phyloP scores from a whole-genome alignment of 1,140 invertebrate genomes.

The Phymastichus coffea region DNA sequence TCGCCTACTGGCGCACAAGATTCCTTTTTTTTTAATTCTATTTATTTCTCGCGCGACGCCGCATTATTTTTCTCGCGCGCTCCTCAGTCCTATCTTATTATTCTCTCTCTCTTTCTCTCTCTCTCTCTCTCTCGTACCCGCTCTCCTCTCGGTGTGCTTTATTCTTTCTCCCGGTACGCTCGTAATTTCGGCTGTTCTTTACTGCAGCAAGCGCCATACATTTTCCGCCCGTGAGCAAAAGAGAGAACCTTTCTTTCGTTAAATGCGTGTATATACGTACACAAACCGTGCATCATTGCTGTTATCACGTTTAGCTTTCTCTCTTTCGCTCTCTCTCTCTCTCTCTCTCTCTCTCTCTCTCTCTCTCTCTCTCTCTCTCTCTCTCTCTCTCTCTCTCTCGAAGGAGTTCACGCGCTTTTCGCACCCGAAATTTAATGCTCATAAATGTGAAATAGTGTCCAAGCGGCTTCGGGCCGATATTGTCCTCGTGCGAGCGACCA shows the following conservation, averaged over 20 bases:
- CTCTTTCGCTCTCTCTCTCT: background rate
- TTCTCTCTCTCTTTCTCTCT: constrained; percentile 14
- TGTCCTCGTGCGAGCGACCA: too few relatives aligned
- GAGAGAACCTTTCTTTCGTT: too few relatives aligned
- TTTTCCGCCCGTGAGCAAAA: background rate
- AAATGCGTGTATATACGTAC: too few relatives aligned
- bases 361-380: constrained; percentile 27
- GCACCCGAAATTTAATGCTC: constrained; percentile 21
- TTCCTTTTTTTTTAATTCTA: background rate
- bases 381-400: constrained; percentile 27
- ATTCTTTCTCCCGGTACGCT: constrained; percentile 14
- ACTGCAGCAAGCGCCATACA: background rate
- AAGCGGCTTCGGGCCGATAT: constrained; percentile 21
- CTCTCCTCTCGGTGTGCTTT: too few relatives aligned
- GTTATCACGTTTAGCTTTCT: background rate
- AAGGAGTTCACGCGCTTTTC: constrained; percentile 24
- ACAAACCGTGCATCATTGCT: too few relatives aligned
- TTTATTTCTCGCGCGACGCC: constrained; percentile 29
- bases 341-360: constrained; percentile 13
- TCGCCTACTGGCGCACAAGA: background rate
- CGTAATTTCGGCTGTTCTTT: constrained; percentile 16
- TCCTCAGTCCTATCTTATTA: constrained; percentile 23
- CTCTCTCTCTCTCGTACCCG: too few relatives aligned
- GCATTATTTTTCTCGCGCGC: constrained; percentile 32
- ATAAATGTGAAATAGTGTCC: constrained; percentile 21